Conservation (phyloP, 2,797 vertebrate genomes). For the Helostoma temminkii region DNA sequence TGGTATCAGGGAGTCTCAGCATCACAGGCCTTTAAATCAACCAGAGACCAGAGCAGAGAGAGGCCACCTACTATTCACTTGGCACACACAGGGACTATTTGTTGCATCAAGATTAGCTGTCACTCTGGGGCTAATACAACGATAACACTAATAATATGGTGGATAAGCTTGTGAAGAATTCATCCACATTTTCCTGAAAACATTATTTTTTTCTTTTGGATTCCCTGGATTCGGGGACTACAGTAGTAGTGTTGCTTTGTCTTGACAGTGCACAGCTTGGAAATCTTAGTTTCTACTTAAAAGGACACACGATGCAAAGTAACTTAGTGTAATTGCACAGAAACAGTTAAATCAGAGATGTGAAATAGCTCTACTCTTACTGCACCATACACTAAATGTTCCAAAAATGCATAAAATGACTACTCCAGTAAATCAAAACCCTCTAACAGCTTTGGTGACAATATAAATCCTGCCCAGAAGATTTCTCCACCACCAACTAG, state of each 20-base stretch:
- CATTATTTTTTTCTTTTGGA: slow-evolving; percentile 23
- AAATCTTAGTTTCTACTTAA: no score
- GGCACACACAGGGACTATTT: slow-evolving; percentile 20
- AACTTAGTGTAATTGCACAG: not conserved
- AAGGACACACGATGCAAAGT: not conserved
- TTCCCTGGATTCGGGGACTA: slow-evolving; percentile 3
- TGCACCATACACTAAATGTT: not conserved
- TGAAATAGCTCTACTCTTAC: not conserved
- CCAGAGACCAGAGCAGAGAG: slow-evolving; percentile 16
- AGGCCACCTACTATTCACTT: slow-evolving; percentile 26
- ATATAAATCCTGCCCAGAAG: slow-evolving; percentile 43
- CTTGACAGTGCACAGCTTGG: not conserved
- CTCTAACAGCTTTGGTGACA: slow-evolving; percentile 30
- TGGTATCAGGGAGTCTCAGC: slow-evolving; percentile 32
- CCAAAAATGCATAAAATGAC: slow-evolving; percentile 15
- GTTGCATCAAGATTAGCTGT: slow-evolving; percentile 40
- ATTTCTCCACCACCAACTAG: slow-evolving; percentile 27
- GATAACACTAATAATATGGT: slow-evolving; percentile 42
- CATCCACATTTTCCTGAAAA: slow-evolving; percentile 33
- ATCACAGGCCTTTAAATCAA: slow-evolving; percentile 34
- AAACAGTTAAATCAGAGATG: not conserved
- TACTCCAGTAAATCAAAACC: slow-evolving; percentile 41
- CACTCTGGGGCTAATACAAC: slow-evolving; percentile 22
- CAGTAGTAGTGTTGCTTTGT: not conserved
- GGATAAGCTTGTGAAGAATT: slow-evolving; percentile 40